phyloP scores from a whole-genome alignment of 2,888 invertebrate genomes.

The Electrophaes corylata region DNA sequence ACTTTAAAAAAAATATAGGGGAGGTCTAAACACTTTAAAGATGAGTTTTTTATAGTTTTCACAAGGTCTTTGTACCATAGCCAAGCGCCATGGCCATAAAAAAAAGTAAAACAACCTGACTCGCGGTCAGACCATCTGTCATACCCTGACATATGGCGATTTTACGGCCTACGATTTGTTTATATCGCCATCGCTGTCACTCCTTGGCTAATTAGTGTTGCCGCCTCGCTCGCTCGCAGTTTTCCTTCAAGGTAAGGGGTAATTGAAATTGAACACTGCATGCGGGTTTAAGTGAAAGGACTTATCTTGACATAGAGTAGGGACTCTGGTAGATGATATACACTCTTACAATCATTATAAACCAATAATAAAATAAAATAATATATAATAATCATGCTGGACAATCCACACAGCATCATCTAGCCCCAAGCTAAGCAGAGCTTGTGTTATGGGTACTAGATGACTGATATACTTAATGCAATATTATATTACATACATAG shows the following conservation, averaged over 20 bases:
- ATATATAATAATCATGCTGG: too few species aligned
- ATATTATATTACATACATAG: too few species aligned
- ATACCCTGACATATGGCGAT: constrained; percentile 71
- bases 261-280: constrained; percentile 80
- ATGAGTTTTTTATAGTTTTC: background rate
- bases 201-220: constrained; percentile 33
- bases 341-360: too few species aligned
- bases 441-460: too few species aligned
- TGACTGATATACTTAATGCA: too few species aligned
- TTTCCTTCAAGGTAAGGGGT: constrained; percentile 74
- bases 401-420: too few species aligned
- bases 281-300: constrained; percentile 80
- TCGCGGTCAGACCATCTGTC: constrained; percentile 77
- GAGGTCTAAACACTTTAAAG: too few species aligned
- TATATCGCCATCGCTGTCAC: constrained; percentile 57
- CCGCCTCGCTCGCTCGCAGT: constrained; percentile 57
- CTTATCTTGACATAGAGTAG: constrained; percentile 63
- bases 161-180: constrained; percentile 78
- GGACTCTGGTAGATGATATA: background rate
- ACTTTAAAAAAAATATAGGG: too few species aligned
- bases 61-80: constrained; percentile 15
- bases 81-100: background rate
- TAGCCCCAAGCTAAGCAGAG: too few species aligned
- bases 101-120: constrained; percentile 58
- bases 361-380: too few species aligned